phyloP scores from a whole-genome alignment of 2,113 vertebrate genomes.

The Raphicerus campestris region DNA sequence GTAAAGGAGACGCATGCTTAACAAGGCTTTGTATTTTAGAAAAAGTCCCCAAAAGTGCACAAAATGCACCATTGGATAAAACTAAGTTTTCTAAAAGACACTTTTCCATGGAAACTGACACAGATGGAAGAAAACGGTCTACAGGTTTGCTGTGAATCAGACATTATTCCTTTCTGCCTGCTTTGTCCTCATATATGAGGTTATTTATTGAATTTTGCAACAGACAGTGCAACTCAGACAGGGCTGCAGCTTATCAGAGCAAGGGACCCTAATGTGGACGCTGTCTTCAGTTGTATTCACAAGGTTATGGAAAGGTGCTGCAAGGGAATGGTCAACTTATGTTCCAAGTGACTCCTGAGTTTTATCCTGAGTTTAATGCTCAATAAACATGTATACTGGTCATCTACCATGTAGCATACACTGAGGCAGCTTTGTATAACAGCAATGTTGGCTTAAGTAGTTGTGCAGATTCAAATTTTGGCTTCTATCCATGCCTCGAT shows the following conservation, averaged over 20 bases:
- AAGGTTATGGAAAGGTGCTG: not conserved
- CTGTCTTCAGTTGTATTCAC: not conserved
- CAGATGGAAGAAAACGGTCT: not conserved
- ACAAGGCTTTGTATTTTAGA: constrained; percentile 9
- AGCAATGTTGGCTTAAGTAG: not conserved
- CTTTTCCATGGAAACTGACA: constrained; percentile 19
- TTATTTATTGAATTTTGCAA: constrained; percentile 5
- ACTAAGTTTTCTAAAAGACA: constrained; percentile 22
- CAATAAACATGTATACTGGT: not conserved
- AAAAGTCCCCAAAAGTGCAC: not conserved
- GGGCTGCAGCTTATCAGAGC: not conserved
- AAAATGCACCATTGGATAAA: not conserved
- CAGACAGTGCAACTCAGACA: not conserved
- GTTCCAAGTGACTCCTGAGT: not conserved
- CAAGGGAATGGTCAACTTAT: not conserved
- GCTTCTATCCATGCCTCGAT: not conserved
- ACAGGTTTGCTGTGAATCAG: not conserved
- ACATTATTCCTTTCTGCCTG: not conserved
- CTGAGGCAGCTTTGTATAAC: not conserved
- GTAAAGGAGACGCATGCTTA: constrained; percentile 9
- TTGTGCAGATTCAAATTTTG: not conserved
- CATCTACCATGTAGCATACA: not conserved
- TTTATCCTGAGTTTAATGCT: not conserved
- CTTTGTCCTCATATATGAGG: not conserved
- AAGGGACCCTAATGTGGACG: not conserved